A percentile compares a stretch with the other conserved stretches of the same genome.
Conservation (phyloP, 1,140 invertebrate species). For the Teleopsis dalmanni region DNA sequence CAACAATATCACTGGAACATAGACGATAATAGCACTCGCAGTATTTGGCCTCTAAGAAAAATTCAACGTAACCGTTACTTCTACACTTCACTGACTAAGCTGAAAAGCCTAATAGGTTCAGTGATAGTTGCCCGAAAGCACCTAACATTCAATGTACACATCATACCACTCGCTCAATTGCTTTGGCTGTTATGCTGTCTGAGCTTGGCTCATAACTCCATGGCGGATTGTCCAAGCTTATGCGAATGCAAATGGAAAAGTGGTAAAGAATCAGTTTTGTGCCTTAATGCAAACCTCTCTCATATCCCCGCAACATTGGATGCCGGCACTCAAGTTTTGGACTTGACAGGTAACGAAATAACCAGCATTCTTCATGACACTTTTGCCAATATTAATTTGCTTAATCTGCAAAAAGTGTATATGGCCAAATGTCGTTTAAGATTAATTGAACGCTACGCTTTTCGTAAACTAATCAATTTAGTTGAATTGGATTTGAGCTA, state of each 20-base stretch:
- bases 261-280: slow-evolving; percentile 74
- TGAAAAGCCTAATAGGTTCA: not conserved
- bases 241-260: slow-evolving; percentile 82
- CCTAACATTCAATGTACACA: slow-evolving; percentile 18
- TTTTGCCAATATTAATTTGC: slow-evolving; percentile 61
- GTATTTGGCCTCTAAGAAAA: slow-evolving; percentile 6
- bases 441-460: slow-evolving; percentile 56
- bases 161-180: slow-evolving; percentile 25
- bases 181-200: slow-evolving; percentile 33
- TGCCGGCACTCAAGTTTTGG: slow-evolving; percentile 67
- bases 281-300: slow-evolving; percentile 61
- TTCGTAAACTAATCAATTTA: slow-evolving; percentile 62
- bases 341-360: slow-evolving; percentile 65
- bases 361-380: slow-evolving; percentile 58
- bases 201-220: slow-evolving; percentile 19
- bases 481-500: slow-evolving; percentile 72
- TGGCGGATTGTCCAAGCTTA: slow-evolving; percentile 55
- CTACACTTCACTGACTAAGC: not conserved
- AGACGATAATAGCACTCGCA: slow-evolving; percentile 7
- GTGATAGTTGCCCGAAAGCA: not conserved
- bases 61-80: not conserved
- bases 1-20: not conserved
- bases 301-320: slow-evolving; percentile 61
- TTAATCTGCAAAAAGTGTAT: slow-evolving; percentile 73
- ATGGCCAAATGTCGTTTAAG: slow-evolving; percentile 57